Base-by-base conservation (phyloP, 2,888 invertebrate genomes). In the Acronicta alni region DNA sequence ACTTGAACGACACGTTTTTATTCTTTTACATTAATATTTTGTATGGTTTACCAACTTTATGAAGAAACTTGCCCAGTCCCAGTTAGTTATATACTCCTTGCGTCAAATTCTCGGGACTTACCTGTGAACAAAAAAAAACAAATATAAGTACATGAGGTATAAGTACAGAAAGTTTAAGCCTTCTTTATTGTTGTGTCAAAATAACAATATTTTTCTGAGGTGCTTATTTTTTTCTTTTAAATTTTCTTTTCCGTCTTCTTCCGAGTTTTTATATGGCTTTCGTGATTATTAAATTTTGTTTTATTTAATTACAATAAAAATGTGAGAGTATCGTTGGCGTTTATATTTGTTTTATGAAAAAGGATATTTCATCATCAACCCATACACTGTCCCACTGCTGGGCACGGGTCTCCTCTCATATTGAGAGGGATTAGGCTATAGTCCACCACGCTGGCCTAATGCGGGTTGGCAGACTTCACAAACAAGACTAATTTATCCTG, bases 51-150 rank as follows among this genome's bases (percentile, higher is more conserved):
- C 18, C 16, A 18, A n/a, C 26, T 52, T 49, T 9, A 10, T 39
- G 43, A 8, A 49, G 10, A 39, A 51, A 45, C 17, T 41, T 17
- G 10, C 18, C 37, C 18, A 48, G 41, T 26, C 12, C n/a, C 48
- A 52, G 52, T 68, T 48, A 43, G 43, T 15, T 63, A 23, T 4
- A 5, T 23, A 12, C 35, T 38, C 35, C 26, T 54, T 37, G 43
- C 58, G 14, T 48, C 17, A 41, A 54, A 51, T 46, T 37, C 20
- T 46, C n/a, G 7, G 30, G 59, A 60, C 75, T 75, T 75, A 75
- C 75, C 75, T 67, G 75, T 1, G 44, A 70, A 73, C 44, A 70
- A 67, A 44, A 23, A 32, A 47, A 16, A 44, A 49, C 51, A 54
- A 59, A 26, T 4, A 56, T 75, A 49, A 65, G 35, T 35, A 32